Conservation (phyloP, 2,888 invertebrate genomes). For the Prosopocoilus inquinatus region DNA sequence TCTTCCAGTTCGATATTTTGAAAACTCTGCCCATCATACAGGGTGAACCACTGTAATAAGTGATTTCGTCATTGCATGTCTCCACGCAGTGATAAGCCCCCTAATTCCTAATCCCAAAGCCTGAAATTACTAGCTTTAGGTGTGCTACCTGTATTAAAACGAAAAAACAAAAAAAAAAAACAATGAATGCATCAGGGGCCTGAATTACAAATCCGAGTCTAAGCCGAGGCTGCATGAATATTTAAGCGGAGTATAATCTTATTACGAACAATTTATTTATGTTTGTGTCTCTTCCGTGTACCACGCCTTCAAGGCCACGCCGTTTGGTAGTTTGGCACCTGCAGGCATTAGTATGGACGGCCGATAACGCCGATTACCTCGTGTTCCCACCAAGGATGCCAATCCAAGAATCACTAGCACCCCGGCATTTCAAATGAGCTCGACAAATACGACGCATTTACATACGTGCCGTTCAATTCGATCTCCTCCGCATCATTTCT, state of each 20-base stretch:
- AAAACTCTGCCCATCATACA: too few relatives aligned
- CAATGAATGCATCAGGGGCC: neutral
- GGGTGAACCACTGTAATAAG: too few relatives aligned
- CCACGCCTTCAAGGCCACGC: conserved; percentile 30
- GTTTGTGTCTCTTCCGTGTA: conserved; percentile 30
- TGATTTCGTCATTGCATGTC: too few relatives aligned
- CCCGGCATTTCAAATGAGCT: conserved; percentile 30
- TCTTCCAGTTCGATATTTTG: too few relatives aligned
- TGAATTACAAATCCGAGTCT: conserved; percentile 13
- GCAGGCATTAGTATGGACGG: conserved; percentile 34
- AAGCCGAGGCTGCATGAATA: conserved; percentile 9
- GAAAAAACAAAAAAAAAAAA: too few relatives aligned
- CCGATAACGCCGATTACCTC: conserved; percentile 33
- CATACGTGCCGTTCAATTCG: conserved; percentile 1
- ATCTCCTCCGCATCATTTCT: conserved; percentile 12
- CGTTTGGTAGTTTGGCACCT: conserved; percentile 29
- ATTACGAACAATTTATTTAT: conserved; percentile 16
- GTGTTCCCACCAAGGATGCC: conserved; percentile 33
- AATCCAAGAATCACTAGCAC: conserved; percentile 32
- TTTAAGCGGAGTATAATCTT: conserved; percentile 10
- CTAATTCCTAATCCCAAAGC: too few relatives aligned
- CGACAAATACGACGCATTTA: conserved; percentile 18
- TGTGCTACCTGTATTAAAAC: too few relatives aligned
- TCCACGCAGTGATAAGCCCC: too few relatives aligned
- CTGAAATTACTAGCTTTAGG: too few relatives aligned